Evolutionary conservation across 2,797 vertebrate genomes (phyloP).

Genomic region (Dendrocincla fuliginosa): DNA sequence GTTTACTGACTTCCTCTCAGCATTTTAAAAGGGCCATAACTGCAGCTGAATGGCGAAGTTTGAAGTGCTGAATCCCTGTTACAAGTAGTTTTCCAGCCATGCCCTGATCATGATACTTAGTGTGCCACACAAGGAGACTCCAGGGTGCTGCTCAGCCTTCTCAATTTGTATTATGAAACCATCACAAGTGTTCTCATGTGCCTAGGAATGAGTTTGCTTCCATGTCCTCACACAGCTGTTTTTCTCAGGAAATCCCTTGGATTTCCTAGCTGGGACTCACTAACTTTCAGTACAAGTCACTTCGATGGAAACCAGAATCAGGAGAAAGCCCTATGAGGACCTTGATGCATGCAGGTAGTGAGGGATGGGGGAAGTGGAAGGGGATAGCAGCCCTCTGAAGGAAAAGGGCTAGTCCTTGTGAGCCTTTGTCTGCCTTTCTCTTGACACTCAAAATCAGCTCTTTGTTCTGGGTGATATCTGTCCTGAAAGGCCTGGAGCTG

Average conservation of each 20-base stretch:
- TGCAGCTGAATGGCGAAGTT: background rate
- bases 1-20: background rate
- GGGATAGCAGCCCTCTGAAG: background rate
- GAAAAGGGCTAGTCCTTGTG: background rate
- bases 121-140: background rate
- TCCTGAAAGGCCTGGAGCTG: background rate
- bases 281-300: background rate
- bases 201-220: background rate
- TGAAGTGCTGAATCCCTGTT: background rate
- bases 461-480: background rate
- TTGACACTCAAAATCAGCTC: background rate
- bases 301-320: background rate
- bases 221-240: background rate
- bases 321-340: background rate
- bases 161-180: background rate
- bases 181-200: fast-evolving
- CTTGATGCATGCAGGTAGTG: background rate
- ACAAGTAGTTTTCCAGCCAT: background rate
- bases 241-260: background rate
- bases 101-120: background rate
- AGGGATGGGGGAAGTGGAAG: background rate
- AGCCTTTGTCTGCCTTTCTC: background rate
- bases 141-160: background rate
- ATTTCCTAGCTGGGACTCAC: background rate
- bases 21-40: background rate